Conservation (phyloP, 2,797 vertebrate species). For the Poeciliopsis paucimaculata region DNA sequence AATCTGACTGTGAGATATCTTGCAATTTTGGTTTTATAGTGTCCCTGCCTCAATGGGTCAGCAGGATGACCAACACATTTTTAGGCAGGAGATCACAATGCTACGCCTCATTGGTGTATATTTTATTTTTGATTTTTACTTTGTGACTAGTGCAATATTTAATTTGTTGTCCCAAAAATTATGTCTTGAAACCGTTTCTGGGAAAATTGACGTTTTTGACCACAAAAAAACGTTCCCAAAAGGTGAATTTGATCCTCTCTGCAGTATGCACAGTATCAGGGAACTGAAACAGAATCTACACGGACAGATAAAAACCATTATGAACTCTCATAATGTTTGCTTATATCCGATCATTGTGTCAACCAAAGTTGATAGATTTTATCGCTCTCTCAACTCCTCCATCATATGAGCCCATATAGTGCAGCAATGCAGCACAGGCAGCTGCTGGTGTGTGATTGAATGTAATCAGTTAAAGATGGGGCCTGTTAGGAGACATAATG, state of each 20-base stretch:
- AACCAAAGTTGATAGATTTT: background rate
- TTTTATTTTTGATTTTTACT: background rate
- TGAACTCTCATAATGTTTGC: background rate
- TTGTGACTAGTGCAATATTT: background rate
- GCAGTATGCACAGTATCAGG: background rate
- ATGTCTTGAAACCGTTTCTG: background rate
- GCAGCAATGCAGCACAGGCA: constrained; percentile 27
- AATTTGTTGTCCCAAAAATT: background rate
- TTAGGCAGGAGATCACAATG: background rate
- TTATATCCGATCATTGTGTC: constrained; percentile 1
- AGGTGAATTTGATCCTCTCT: background rate
- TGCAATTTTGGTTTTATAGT: background rate
- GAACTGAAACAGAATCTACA: background rate
- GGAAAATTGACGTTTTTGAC: background rate
- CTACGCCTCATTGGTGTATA: background rate
- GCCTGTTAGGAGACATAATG: constrained; percentile 48
- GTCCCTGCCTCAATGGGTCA: background rate
- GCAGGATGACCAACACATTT: background rate
- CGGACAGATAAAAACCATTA: background rate
- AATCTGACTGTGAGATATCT: background rate
- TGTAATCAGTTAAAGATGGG: constrained; percentile 53
- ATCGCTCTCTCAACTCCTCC: background rate
- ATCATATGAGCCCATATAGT: background rate
- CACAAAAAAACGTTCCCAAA: background rate
- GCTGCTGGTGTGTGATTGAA: constrained; percentile 31